Base-by-base conservation (phyloP, 1,140 invertebrate genomes). In the Colletes gigas region DNA sequence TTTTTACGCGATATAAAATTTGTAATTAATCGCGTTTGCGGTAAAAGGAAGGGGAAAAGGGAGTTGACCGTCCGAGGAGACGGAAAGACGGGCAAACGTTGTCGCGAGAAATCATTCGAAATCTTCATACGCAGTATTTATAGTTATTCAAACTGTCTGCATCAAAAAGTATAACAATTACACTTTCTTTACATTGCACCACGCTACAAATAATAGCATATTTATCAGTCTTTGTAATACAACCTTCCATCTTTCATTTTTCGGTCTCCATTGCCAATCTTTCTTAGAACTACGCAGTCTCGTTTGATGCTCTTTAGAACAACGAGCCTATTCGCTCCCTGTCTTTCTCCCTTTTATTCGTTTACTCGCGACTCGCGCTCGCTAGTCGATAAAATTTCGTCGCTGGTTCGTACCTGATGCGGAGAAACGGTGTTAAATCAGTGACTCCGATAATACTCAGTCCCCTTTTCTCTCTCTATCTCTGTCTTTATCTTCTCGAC, bases 331-430 rank as follows among this genome's bases (percentile, higher is more conserved):
- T 10, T 17, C 19, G 19, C 54, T 7, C 12, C 14, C 39, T 44
- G 50, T 15, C 12, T 55, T 54, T 44, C 14, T 17, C 14, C 3
- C n/a, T 60, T 77, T 50, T 52, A 54, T n/a, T 69, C 47, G 47
- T 54, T 30, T 30, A 63, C 60, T 63, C 65, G 39, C 73, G 79
- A 78, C 41, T 60, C 55, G 55, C 54, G 19, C 14, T 75, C 68
- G 82, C 68, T 65, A 54, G 72, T 70, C 69, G 69, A 83, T 86
- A 83, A 81, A 85, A 73, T 44, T 83, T 82, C 62, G 77, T 83
- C 73, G 71, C 19, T 73, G 77, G 81, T 83, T 83, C 85, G 84
- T 77, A 72, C 54, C 69, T 70, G 74, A 83, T 57, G 62, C 78
- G 67, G 68, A 50, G 57, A 75, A 77, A 85, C 72, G 17, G 44